phyloP scores from a whole-genome alignment of 2,888 invertebrate species.

The Amblyteles armatorius region DNA sequence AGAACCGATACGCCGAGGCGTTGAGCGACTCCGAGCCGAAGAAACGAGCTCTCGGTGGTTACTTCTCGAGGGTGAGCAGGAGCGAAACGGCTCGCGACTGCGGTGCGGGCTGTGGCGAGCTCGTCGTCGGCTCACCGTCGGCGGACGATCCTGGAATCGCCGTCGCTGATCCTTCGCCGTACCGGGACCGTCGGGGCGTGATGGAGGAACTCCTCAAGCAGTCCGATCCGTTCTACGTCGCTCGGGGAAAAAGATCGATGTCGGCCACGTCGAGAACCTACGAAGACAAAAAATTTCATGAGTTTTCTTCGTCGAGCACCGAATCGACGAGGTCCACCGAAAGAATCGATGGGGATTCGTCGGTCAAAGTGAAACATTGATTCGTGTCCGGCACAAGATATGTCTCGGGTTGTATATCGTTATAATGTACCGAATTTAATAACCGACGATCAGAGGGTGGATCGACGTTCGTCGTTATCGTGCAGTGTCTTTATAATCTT shows the following conservation, averaged over 20 bases:
- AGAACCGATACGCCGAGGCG: constrained; percentile 30
- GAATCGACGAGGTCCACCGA: not conserved
- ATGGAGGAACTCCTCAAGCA: constrained; percentile 71
- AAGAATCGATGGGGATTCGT: constrained; percentile 22
- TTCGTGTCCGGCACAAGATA: not conserved
- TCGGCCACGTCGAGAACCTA: not conserved
- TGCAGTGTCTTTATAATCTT: constrained; percentile 30
- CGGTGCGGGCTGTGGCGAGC: constrained; percentile 8
- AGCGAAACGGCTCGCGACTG: constrained; percentile 7
- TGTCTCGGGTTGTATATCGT: not conserved
- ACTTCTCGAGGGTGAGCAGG: not conserved
- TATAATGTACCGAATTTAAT: constrained; percentile 9
- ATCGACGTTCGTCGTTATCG: constrained; percentile 9
- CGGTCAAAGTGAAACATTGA: constrained; percentile 20
- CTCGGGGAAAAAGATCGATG: constrained; percentile 68
- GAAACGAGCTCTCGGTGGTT: not conserved
- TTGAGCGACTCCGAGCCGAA: constrained; percentile 15
- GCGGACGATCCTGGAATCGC: not conserved
- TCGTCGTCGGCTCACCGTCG: not conserved
- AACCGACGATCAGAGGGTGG: not conserved
- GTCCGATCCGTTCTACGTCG: constrained; percentile 73
- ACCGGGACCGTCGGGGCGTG: constrained; percentile 68
- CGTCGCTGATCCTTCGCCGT: constrained; percentile 1
- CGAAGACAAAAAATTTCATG: not conserved
- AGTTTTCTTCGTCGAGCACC: not conserved